Evolutionary conservation across 2,888 invertebrate genomes (phyloP).

Genomic region (Phyllotreta striolata): DNA sequence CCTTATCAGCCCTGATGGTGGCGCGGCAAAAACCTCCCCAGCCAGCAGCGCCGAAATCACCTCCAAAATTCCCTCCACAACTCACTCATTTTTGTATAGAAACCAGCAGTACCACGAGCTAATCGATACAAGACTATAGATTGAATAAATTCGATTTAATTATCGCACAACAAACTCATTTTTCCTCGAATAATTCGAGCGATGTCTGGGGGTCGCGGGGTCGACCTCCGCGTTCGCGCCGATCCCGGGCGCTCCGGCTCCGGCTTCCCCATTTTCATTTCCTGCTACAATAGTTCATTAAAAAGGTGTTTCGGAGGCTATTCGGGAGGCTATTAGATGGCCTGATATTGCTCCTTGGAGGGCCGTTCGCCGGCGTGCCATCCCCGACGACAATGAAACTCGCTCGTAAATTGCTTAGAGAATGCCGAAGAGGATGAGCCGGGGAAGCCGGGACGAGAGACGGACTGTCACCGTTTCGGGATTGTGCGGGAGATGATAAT

Average conservation of each 20-base stretch:
- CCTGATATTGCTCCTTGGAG: slow-evolving; percentile 64
- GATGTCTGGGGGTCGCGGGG: neutral
- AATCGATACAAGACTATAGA: too few relatives aligned
- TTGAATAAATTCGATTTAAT: too few relatives aligned
- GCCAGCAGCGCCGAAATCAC: neutral
- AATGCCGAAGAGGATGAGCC: slow-evolving; percentile 39
- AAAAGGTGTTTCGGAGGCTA: slow-evolving; percentile 77
- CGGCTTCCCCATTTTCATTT: slow-evolving; percentile 63
- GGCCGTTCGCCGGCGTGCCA: slow-evolving; percentile 61
- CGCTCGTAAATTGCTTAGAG: slow-evolving; percentile 60
- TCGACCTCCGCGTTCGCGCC: neutral
- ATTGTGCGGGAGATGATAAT: slow-evolving; percentile 28
- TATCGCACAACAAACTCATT: too few relatives aligned
- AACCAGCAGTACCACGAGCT: neutral
- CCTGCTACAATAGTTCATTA: slow-evolving; percentile 71
- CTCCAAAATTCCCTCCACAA: neutral
- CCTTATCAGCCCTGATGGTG: slow-evolving; percentile 58
- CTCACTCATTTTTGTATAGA: too few relatives aligned
- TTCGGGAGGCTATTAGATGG: slow-evolving; percentile 74
- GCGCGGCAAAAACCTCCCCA: slow-evolving; percentile 47
- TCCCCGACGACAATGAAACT: slow-evolving; percentile 63
- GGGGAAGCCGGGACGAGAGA: slow-evolving; percentile 14
- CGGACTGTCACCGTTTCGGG: neutral
- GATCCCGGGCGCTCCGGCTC: slow-evolving; percentile 43
- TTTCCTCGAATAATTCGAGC: too few relatives aligned